Evolutionary conservation across 37 sponge, comb jelly and placozoan species (phyloP), one percentile per base, ranked within the genome.

Genomic region (Chondrosia reniformis): DNA sequence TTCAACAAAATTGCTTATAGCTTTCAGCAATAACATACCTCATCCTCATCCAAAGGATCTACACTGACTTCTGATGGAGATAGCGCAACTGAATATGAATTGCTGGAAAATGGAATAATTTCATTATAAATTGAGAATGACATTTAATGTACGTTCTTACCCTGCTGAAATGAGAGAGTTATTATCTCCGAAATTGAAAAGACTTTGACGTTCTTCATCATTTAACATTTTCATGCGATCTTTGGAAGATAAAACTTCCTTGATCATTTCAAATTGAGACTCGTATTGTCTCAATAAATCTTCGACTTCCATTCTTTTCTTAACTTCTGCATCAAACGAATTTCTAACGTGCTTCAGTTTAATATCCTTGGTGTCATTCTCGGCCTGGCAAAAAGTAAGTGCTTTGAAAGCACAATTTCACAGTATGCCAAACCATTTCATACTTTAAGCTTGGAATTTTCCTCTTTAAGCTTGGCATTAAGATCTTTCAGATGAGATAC

Each of bases 221-320:
- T 83, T 87, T 58, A 93, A 78, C 69, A 83, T 73, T 25, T 83
- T 74, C 67, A 93, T 65, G 36, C 84, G 79, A n/a, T 85, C 84
- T 32, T 86, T 75, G 58, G 76, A 54, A 19, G 87, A 74, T 43
- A 93, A 58, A 42, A 93, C 36, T 55, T 88, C 86, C 22, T 65
- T 79, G 77, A 93, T 93, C 43, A 93, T 89, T n/a, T 76, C 78
- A 55, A 93, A 89, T 74, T 88, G 89, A 41, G 81, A 83, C 59
- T 82, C 83, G 57, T 82, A 82, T 65, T 90, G 80, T 28, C 86
- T 61, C 0, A 82, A 25, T 1, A 32, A 37, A 25, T 61, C 79
- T 33, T 90, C 87, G 15, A 69, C 71, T 40, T 81, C 79, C 30
- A 30, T 43, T 72, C 91, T 72, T 49, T 79, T 49, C 61, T 82